Percentiles rank a stretch among this genome's conserved stretches.
Evolutionary conservation across 2,888 invertebrate species (phyloP).

Genomic region (Drosophila heteroneura): DNA sequence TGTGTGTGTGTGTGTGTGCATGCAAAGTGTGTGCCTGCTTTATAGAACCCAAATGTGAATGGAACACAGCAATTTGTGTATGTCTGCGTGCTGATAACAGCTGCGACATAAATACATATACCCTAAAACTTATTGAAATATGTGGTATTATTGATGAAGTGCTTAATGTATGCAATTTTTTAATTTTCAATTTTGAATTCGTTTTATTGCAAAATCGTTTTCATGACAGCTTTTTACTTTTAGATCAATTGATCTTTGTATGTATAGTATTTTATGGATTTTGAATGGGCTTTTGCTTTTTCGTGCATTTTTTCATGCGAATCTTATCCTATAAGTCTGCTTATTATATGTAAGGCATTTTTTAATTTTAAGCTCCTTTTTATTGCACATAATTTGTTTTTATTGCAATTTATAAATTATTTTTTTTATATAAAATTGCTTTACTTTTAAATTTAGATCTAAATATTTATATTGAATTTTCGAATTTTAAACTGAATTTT

Average conservation of each 20-base stretch:
- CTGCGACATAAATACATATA: conserved; percentile 1
- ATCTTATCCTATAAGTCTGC: background rate
- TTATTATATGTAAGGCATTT: background rate
- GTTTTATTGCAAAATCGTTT: background rate
- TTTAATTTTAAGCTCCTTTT: background rate
- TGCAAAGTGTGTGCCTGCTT: conserved; percentile 52
- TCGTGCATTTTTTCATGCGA: background rate
- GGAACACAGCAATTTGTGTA: conserved; percentile 2
- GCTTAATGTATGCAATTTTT: background rate
- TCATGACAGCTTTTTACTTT: background rate
- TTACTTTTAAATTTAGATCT: background rate
- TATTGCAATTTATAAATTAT: background rate
- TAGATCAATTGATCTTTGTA: background rate
- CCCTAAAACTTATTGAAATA: background rate
- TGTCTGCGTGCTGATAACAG: conserved; percentile 4
- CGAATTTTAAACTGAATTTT: background rate
- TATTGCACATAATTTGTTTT: background rate
- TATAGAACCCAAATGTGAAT: conserved; percentile 10
- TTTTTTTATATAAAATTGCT: background rate
- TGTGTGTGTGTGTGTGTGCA: conserved; percentile 19
- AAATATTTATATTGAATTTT: background rate
- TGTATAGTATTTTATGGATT: background rate
- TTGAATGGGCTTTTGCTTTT: background rate
- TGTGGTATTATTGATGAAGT: background rate
- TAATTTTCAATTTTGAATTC: background rate